Conservation (phyloP, 2,113 vertebrate genomes). For the Tenebrosternarchus preto region DNA sequence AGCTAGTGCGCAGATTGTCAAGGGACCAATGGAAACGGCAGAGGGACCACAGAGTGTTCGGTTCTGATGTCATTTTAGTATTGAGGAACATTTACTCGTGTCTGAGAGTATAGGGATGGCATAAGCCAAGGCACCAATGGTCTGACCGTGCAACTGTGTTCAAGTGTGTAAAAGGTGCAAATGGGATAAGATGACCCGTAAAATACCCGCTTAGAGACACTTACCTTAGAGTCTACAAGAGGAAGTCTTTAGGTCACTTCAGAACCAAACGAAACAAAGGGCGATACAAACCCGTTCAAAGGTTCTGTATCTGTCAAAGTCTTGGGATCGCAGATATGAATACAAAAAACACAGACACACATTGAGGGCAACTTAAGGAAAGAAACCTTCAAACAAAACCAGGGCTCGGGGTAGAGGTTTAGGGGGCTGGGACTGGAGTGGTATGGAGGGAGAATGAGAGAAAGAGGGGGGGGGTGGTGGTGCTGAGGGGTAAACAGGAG, state of each 20-base stretch:
- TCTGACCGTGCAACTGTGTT: conserved; percentile 21
- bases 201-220: conserved; percentile 20
- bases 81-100: background rate
- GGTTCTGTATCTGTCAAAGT: conserved; percentile 24
- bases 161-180: conserved; percentile 35
- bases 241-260: conserved; percentile 25
- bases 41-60: background rate
- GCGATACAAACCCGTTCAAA: conserved; percentile 25
- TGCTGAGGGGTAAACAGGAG: conserved; percentile 57
- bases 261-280: conserved; percentile 22
- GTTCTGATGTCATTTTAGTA: conserved; percentile 8
- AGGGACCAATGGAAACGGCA: background rate
- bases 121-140: background rate
- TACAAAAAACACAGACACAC: conserved; percentile 32
- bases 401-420: conserved; percentile 43
- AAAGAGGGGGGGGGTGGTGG: conserved; percentile 37
- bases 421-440: conserved; percentile 37
- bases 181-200: conserved; percentile 33
- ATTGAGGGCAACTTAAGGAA: conserved; percentile 32
- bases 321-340: conserved; percentile 34
- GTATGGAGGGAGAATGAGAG: conserved; percentile 48
- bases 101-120: conserved; percentile 1
- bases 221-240: conserved; percentile 26
- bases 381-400: conserved; percentile 50
- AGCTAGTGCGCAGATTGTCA: background rate